Percentiles rank a stretch among this genome's conserved stretches.
phyloP scores from a whole-genome alignment of 2,888 invertebrate species.

The Habrosyne pyritoides region DNA sequence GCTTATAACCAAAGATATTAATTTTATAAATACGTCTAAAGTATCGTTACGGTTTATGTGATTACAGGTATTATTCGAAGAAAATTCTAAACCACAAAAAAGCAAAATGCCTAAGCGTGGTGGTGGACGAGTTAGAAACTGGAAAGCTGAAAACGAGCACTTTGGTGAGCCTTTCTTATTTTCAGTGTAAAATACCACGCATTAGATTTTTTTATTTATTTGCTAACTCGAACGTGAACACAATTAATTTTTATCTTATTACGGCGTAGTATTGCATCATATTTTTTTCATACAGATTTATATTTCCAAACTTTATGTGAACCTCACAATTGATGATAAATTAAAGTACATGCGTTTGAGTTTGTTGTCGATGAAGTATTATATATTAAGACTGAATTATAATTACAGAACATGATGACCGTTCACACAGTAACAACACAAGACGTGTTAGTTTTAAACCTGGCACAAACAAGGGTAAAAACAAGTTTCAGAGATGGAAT shows the following conservation, averaged over 20 bases:
- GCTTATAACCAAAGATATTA: neutral
- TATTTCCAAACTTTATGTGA: too few species aligned
- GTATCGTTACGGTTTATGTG: neutral
- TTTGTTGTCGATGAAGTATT: too few species aligned
- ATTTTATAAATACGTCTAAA: neutral
- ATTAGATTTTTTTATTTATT: too few species aligned
- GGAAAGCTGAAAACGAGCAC: conserved; percentile 65
- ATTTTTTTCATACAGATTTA: neutral
- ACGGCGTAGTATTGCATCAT: too few species aligned
- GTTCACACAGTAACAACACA: conserved; percentile 59
- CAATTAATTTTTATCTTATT: too few species aligned
- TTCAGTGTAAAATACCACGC: neutral
- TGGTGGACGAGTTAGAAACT: conserved; percentile 64
- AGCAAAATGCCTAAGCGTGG: conserved; percentile 76
- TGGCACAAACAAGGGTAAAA: conserved; percentile 70
- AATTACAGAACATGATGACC: conserved; percentile 77
- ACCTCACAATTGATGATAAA: too few species aligned
- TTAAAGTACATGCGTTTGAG: neutral
- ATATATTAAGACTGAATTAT: too few species aligned
- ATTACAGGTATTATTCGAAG: neutral
- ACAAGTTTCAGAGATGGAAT: conserved; percentile 71
- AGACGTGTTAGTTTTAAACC: conserved; percentile 84
- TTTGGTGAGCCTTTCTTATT: conserved; percentile 58
- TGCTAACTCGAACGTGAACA: too few species aligned
- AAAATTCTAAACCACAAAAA: neutral